Base-by-base conservation (phyloP, 2,113 vertebrate species). In the Brachionichthys hirsutus region DNA sequence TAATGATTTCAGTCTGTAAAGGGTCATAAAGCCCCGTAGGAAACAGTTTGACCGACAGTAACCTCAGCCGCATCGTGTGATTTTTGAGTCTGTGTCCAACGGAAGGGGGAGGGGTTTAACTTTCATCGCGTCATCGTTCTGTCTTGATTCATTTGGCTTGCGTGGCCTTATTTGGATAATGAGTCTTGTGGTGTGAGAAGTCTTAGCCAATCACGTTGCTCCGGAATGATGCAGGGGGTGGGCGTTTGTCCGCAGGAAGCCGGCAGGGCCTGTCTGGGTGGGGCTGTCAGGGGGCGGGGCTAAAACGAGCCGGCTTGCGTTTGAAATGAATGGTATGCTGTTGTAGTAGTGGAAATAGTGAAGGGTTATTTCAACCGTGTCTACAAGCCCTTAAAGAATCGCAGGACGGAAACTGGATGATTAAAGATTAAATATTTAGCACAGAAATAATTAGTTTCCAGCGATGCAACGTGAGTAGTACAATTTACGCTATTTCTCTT, bases 171-270 rank as follows among this genome's bases (percentile, higher is more conserved):
- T 92, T 83, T 87, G 91, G 91, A 69, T 45, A 60, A 60, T 35
- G 56, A 47, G 64, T 36, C 41, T 67, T 89, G 92, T 94, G 94
- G 94, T 90, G 92, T 94, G 94, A 95, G 82, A 78, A 47, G 41
- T 73, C 45, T 80, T 0, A 74, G 78, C 91, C 90, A 89, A 90
- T 92, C 75, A 73, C 78, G 50, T 76, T 60, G 80, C 68, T 81
- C n/a, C 40, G 59, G 55, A 62, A 65, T 38, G 54, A 24, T 8
- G 24, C 0, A 75, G n/a, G 20, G 4, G 49, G 34, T 16, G 46
- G 47, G 16, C 5, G 51, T 30, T 73, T n/a, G 69, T 35, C 73
- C 18, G 42, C 48, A 75, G 81, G 82, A 82, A 77, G 75, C 77
- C 0, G 20, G 24, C 57, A n/a, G 1, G 17, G 47, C 51, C 73